Evolutionary conservation across 2,888 invertebrate genomes (phyloP).

Genomic region (Phortica magna): DNA sequence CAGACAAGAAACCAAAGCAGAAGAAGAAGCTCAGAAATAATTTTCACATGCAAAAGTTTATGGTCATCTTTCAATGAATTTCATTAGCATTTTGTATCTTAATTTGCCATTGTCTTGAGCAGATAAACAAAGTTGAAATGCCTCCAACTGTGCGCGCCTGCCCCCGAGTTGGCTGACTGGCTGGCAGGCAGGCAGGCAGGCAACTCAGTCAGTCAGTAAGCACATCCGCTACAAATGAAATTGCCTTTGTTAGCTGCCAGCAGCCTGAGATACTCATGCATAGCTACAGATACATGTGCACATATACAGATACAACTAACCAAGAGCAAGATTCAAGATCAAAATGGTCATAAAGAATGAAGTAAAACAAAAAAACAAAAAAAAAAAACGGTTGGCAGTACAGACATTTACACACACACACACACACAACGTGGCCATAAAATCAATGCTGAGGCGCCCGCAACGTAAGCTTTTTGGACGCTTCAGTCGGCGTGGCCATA

Average conservation of each 20-base stretch:
- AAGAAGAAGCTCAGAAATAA: neutral
- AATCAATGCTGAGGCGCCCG: conserved; percentile 18
- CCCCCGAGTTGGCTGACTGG: neutral
- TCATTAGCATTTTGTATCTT: conserved; percentile 48
- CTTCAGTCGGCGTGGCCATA: neutral
- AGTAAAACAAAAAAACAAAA: neutral
- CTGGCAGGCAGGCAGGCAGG: neutral
- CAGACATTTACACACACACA: neutral
- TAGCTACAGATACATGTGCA: conserved; percentile 32
- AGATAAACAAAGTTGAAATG: neutral
- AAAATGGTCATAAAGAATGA: conserved; percentile 43
- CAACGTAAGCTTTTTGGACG: conserved; percentile 22
- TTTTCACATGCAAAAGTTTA: conserved; percentile 41
- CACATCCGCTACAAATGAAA: neutral
- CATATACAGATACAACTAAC: conserved; percentile 16
- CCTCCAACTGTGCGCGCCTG: neutral
- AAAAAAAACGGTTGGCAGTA: neutral
- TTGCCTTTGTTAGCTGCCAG: conserved; percentile 8
- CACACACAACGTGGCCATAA: conserved; percentile 14
- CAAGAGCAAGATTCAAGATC: conserved; percentile 47
- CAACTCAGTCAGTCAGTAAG: neutral
- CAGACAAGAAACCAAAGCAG: neutral
- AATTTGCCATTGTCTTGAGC: conserved; percentile 36
- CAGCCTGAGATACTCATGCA: conserved; percentile 5
- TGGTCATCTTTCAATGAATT: conserved; percentile 51